phyloP scores from a whole-genome alignment of 2,113 vertebrate species.

The Mellivora capensis region DNA sequence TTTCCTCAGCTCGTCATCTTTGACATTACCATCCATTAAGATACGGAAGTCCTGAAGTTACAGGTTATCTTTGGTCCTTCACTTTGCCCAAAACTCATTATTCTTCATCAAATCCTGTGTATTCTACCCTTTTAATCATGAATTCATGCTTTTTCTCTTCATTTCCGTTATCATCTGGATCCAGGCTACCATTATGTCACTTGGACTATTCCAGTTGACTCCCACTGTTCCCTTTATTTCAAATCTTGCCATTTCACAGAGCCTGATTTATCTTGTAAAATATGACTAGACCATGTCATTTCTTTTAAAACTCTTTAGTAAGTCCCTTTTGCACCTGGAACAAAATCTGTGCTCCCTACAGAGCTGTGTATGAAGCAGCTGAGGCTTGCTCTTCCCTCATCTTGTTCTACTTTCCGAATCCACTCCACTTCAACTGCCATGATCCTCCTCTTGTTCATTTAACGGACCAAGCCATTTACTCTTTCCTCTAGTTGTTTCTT shows the following conservation, averaged over 20 bases:
- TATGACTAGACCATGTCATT: not conserved
- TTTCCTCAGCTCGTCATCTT: not conserved
- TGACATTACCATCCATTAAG: not conserved
- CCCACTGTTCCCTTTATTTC: not conserved
- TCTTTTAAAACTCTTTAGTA: not conserved
- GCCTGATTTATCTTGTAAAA: not conserved
- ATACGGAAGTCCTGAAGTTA: not conserved
- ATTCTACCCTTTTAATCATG: not conserved
- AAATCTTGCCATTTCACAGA: not conserved
- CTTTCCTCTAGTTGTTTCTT: not conserved
- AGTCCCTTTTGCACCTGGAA: not conserved
- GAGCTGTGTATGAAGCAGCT: not conserved
- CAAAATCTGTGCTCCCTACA: not conserved
- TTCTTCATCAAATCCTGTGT: not conserved
- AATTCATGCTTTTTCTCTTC: not conserved
- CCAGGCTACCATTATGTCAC: not conserved
- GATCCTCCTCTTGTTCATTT: not conserved
- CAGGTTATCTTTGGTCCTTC: not conserved
- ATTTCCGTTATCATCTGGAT: not conserved
- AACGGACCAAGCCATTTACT: not conserved
- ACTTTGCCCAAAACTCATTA: not conserved
- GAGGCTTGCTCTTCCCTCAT: not conserved
- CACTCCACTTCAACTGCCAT: no score
- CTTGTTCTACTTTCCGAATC: not conserved
- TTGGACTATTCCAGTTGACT: not conserved